These are phyloP conservation scores for Arbacia lixula DNA, from an alignment of 53 echinoderm and acorn worm genomes.

Conservation along the genomic window DNA sequence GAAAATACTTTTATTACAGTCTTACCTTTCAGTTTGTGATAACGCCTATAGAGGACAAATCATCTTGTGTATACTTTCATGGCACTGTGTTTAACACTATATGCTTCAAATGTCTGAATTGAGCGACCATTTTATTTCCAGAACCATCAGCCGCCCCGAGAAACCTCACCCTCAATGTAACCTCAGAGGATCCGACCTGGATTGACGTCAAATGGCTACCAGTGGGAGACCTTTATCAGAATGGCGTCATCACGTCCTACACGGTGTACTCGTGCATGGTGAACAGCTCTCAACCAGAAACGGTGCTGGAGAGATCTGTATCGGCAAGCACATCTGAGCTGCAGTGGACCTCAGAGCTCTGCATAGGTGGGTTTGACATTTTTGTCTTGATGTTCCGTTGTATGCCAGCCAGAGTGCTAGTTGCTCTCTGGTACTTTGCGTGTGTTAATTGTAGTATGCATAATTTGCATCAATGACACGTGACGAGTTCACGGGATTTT, in stretches of 20 bases:
- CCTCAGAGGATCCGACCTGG: conserved; percentile 7
- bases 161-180: conserved; percentile 9
- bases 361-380: conserved; percentile 9
- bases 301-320: neutral
- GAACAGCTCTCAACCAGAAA: conserved; percentile 5
- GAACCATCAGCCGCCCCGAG: conserved; percentile 16
- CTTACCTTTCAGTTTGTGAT: no score
- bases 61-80: no score
- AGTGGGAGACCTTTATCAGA: neutral
- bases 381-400: no score
- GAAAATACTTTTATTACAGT: no score
- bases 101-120: no score
- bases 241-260: conserved; percentile 34
- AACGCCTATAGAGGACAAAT: no score
- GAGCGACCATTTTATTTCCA: neutral
- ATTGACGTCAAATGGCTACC: conserved; percentile 22
- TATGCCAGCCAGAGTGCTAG: no score
- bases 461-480: no score
- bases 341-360: neutral
- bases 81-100: no score
- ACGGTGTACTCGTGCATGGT: conserved; percentile 5
- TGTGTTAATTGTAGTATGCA: no score
- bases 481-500: no score
- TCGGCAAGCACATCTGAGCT: neutral
- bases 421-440: no score